Percentiles rank a stretch among this genome's conserved stretches.
Conservation (phyloP, 2,113 vertebrate genomes). For the Podarcis muralis region DNA sequence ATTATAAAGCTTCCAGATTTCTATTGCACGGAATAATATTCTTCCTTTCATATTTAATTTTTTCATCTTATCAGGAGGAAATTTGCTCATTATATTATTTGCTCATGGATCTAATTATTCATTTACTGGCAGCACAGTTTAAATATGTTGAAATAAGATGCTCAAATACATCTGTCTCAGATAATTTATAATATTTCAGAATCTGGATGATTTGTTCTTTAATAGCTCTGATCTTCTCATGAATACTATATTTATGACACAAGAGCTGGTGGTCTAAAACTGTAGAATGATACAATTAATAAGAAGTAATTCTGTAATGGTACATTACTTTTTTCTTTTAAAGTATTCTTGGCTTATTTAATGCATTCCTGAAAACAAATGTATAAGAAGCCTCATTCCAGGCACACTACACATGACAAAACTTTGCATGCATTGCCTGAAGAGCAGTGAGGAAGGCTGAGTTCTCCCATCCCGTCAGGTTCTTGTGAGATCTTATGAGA, state of each 20-base stretch:
- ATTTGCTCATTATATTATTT: slow-evolving; percentile 69
- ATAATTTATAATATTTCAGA: slow-evolving; percentile 60
- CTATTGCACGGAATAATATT: slow-evolving; percentile 54
- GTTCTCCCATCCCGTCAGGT: too few relatives aligned
- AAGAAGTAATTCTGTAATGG: slow-evolving; percentile 36
- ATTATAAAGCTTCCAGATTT: slow-evolving; percentile 28
- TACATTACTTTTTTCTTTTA: not conserved
- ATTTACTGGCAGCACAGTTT: slow-evolving; percentile 54
- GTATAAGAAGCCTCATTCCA: not conserved
- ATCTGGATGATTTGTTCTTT: slow-evolving; percentile 52
- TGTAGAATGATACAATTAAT: slow-evolving; percentile 21
- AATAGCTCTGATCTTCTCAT: slow-evolving; percentile 49
- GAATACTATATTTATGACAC: slow-evolving; percentile 48
- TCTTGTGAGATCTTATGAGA: too few relatives aligned
- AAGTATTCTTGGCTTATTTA: not conserved
- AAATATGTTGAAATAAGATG: slow-evolving; percentile 63
- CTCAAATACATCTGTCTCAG: slow-evolving; percentile 57
- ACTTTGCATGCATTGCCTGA: too few relatives aligned
- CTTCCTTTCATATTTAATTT: slow-evolving; percentile 65
- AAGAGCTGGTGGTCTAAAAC: slow-evolving; percentile 30
- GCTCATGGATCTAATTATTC: slow-evolving; percentile 60
- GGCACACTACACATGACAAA: too few relatives aligned
- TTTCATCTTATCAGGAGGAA: slow-evolving; percentile 57
- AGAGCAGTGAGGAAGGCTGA: too few relatives aligned
- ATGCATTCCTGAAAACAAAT: not conserved